These are phyloP conservation scores for Archilochus colubris DNA, from an alignment of 2,113 vertebrate genomes.

Conservation along the genomic window DNA sequence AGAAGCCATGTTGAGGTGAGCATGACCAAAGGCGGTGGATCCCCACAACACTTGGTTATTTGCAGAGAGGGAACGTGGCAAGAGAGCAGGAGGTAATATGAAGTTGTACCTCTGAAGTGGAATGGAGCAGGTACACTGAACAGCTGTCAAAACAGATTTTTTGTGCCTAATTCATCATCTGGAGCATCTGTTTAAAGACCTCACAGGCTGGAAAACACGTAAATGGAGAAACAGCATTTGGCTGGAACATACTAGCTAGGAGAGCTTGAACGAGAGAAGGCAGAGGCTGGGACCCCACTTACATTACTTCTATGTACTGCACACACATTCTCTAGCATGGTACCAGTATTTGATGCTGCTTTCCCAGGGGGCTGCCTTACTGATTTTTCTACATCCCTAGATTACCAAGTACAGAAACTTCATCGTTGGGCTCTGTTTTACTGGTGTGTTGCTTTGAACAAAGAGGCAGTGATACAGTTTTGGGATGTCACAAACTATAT, in stretches of 20 bases:
- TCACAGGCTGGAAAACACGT: neutral
- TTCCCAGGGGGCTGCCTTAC: neutral
- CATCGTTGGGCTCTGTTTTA: neutral
- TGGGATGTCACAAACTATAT: neutral
- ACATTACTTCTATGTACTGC: neutral
- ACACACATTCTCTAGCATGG: neutral
- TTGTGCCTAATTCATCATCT: neutral
- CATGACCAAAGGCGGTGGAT: neutral
- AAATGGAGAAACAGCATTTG: neutral
- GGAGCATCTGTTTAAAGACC: neutral
- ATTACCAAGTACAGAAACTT: neutral
- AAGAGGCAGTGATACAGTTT: neutral
- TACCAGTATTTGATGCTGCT: accelerated
- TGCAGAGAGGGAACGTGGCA: neutral
- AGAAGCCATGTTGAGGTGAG: too few species aligned
- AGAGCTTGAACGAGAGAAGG: neutral
- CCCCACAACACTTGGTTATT: neutral
- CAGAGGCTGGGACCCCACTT: neutral
- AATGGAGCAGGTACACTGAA: neutral
- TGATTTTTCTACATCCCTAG: neutral
- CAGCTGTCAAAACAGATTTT: neutral
- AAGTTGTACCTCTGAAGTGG: neutral
- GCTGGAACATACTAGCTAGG: neutral
- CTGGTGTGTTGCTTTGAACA: neutral
- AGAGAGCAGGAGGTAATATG: neutral